Percentiles rank a stretch among this genome's conserved stretches.
Evolutionary conservation across 2,888 invertebrate species (phyloP).

Genomic region (Rhingia rostrata): DNA sequence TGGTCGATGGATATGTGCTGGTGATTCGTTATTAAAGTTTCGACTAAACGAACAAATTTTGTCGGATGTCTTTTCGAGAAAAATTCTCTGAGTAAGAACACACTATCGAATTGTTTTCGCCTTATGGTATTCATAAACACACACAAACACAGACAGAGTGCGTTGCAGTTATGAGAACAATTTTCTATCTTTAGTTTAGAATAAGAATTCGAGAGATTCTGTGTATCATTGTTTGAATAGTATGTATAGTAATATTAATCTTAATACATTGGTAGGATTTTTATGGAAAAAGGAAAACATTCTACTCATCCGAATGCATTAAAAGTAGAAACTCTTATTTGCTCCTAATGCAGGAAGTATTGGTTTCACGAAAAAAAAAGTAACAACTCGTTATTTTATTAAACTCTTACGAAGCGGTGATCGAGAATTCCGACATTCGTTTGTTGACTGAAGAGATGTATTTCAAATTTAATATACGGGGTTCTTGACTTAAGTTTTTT

Average conservation of each 20-base stretch:
- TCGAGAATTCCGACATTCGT: no score
- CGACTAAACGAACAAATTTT: constrained; percentile 66
- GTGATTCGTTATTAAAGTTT: constrained; percentile 71
- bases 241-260: background rate
- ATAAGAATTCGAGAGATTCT: constrained; percentile 15
- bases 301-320: background rate
- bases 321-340: no score
- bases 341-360: no score
- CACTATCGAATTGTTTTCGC: constrained; percentile 1
- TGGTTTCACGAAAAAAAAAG: no score
- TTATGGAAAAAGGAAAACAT: background rate
- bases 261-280: constrained; percentile 3
- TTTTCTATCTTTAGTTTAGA: constrained; percentile 68
- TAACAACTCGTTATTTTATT: no score
- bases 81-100: constrained; percentile 34
- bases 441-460: no score
- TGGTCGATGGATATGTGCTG: constrained; percentile 74
- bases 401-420: no score
- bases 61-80: constrained; percentile 47
- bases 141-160: constrained; percentile 17
- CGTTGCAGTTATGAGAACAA: constrained; percentile 54
- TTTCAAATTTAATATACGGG: no score
- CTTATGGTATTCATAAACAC: constrained; percentile 38
- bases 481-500: no score
- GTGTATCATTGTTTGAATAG: background rate